These are phyloP conservation scores for Argynnis bischoffii DNA, from an alignment of 2,888 invertebrate genomes.

Conservation along the genomic window DNA sequence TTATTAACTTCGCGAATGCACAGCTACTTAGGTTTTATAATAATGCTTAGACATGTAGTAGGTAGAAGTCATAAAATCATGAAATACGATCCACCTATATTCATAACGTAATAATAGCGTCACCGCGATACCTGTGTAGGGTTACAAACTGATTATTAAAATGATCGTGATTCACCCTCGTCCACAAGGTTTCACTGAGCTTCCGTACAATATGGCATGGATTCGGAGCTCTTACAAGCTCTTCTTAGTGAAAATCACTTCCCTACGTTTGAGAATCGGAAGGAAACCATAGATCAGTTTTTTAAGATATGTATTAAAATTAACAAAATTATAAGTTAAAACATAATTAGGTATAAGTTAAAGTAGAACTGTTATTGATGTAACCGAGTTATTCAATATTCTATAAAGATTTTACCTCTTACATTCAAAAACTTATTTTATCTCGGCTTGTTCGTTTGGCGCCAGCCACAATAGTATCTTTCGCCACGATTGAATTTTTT, in stretches of 20 bases:
- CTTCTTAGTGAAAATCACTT: slow-evolving; percentile 60
- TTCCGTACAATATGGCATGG: slow-evolving; percentile 63
- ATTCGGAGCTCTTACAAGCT: slow-evolving; percentile 70
- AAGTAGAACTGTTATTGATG: neutral
- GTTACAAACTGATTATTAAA: slow-evolving; percentile 47
- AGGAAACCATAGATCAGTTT: slow-evolving; percentile 62
- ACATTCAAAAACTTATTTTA: too few relatives aligned
- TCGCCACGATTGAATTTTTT: too few relatives aligned
- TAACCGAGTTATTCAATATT: too few relatives aligned
- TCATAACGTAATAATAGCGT: slow-evolving; percentile 39
- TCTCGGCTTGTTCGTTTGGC: too few relatives aligned
- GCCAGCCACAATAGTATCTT: too few relatives aligned
- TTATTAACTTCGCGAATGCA: too few relatives aligned
- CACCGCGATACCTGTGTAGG: slow-evolving; percentile 39
- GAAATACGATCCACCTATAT: slow-evolving; percentile 33
- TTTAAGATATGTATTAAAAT: neutral
- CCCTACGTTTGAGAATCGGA: slow-evolving; percentile 52
- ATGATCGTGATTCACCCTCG: slow-evolving; percentile 63
- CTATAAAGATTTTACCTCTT: too few relatives aligned
- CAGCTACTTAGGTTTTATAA: neutral
- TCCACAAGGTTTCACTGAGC: slow-evolving; percentile 55
- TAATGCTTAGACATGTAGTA: slow-evolving; percentile 8
- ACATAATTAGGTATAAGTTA: neutral
- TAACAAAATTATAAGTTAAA: neutral
- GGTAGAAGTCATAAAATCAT: slow-evolving; percentile 24